Conservation (phyloP, 2,797 vertebrate species). For the Loris lydekkerianus region DNA sequence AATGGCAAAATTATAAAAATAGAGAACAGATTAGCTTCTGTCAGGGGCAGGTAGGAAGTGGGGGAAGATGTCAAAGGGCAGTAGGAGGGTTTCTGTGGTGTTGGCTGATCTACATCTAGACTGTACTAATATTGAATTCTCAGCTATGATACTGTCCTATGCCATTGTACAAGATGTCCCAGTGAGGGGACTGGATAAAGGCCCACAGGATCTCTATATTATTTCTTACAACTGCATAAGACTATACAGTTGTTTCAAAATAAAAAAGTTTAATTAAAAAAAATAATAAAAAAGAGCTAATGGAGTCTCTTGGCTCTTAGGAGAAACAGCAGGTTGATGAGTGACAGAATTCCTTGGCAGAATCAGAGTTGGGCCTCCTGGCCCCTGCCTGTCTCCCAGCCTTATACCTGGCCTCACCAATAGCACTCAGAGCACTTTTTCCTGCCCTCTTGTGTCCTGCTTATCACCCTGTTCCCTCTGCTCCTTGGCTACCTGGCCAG, state of each 20-base stretch:
- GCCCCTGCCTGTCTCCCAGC: not conserved
- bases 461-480: not conserved
- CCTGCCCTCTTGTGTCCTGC: not conserved
- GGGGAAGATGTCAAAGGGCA: too few relatives aligned
- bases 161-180: too few relatives aligned
- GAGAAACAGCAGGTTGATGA: not conserved
- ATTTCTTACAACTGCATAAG: not conserved
- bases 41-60: not conserved
- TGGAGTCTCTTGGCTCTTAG: not conserved
- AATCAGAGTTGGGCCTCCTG: not conserved
- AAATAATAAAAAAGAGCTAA: not conserved
- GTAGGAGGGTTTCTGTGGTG: not conserved
- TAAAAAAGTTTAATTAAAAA: not conserved
- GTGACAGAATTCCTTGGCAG: not conserved
- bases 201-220: too few relatives aligned
- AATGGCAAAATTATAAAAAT: not conserved
- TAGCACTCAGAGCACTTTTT: too few relatives aligned
- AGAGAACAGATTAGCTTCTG: not conserved
- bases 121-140: too few relatives aligned
- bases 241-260: not conserved
- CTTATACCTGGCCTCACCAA: too few relatives aligned
- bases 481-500: not conserved
- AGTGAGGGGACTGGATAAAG: not conserved
- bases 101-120: not conserved
- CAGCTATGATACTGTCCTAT: not conserved